Conservation (phyloP, 64 coral and sea anemone genomes). For the Actinia tenebrosa region DNA sequence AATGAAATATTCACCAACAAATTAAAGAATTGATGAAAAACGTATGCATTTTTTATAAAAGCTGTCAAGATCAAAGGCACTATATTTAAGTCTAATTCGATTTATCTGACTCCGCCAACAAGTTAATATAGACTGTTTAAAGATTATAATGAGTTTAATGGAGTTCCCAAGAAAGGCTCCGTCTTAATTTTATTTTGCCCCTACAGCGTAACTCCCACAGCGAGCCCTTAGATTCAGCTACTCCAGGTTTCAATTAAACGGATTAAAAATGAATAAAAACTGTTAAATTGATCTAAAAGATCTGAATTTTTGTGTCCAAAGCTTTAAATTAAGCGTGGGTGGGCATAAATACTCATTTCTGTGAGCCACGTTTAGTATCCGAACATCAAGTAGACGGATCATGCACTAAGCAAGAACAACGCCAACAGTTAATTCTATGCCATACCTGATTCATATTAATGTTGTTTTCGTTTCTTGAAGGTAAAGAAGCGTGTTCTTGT, state of each 20-base stretch:
- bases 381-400: not conserved
- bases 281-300: not conserved
- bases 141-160: not conserved
- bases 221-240: not conserved
- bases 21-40: not conserved
- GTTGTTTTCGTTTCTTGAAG: not conserved
- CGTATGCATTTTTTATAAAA: not conserved
- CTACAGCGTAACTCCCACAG: no score
- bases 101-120: not conserved
- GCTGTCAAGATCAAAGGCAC: not conserved
- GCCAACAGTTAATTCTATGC: not conserved
- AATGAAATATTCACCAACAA: not conserved
- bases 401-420: not conserved
- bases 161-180: not conserved
- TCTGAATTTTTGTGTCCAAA: not conserved
- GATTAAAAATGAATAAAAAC: not conserved
- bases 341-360: not conserved
- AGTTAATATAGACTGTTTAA: not conserved
- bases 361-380: not conserved
- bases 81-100: not conserved
- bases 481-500: constrained; percentile 28
- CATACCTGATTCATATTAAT: not conserved
- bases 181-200: not conserved
- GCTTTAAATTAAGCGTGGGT: not conserved
- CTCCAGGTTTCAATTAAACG: not conserved